phyloP scores from a whole-genome alignment of 1,140 invertebrate species.

The Polyergus mexicanus region DNA sequence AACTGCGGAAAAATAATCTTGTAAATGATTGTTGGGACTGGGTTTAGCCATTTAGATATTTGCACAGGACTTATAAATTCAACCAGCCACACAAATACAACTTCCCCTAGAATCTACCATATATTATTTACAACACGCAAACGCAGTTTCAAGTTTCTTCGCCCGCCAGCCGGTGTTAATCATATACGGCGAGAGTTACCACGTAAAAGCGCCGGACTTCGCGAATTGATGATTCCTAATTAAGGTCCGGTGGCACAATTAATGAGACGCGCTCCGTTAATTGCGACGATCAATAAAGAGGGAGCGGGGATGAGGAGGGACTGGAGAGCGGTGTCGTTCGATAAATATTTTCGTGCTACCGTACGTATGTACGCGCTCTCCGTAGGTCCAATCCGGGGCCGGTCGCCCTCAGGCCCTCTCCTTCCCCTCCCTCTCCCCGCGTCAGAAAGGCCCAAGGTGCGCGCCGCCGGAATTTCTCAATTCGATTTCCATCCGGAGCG shows the following conservation, averaged over 20 bases:
- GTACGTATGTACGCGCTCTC: constrained; percentile 67
- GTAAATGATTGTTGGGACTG: not conserved
- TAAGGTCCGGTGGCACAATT: constrained; percentile 83
- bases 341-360: constrained; percentile 85
- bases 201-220: constrained; percentile 62
- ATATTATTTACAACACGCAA: constrained; percentile 76
- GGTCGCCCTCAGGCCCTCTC: not conserved
- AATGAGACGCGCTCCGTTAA: constrained; percentile 84
- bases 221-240: constrained; percentile 85
- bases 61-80: constrained; percentile 3
- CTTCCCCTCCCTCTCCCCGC: not conserved
- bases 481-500: constrained; percentile 74
- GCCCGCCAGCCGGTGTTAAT: constrained; percentile 72
- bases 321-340: constrained; percentile 74
- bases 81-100: not conserved
- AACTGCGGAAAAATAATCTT: constrained; percentile 23
- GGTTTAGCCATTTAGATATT: not conserved
- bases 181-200: constrained; percentile 68
- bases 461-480: constrained; percentile 76
- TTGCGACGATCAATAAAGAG: constrained; percentile 83
- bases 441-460: constrained; percentile 14
- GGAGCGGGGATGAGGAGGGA: constrained; percentile 19
- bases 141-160: constrained; percentile 41
- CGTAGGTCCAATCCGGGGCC: constrained; percentile 34
- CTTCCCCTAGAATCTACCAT: constrained; percentile 31